Base-by-base conservation (phyloP, 1,140 invertebrate species). In the Melitaea cinxia region DNA sequence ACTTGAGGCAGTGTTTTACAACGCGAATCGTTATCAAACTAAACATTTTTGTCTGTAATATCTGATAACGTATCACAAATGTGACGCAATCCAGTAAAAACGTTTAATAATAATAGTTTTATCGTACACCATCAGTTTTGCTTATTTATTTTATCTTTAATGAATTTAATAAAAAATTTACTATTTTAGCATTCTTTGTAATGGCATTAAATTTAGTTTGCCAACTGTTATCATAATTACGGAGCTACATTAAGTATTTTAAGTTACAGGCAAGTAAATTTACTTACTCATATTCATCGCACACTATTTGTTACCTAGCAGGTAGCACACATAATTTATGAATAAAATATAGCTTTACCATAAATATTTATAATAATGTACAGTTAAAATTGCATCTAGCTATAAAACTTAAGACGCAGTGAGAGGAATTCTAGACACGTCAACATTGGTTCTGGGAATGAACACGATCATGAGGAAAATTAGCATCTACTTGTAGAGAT, bases 1-100 rank as follows among this genome's bases (percentile, higher is more conserved):
- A 33, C 30, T 33, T 12, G 2, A 45, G 7, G 21, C 9, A 47
- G 7, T 23, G 17, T 23, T 45, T 9, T 45, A n/a, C 4, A 21
- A 4, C 1, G 4, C 21, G 17, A 23, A 23, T 47, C 19, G 2
- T 24, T 47, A 23, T 12, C 19, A 47, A n/a, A 9, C 21, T 23
- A 21, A 47, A 47, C 14, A 47, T n/a, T 21, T 24, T 47, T 9
- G 42, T 47, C 42, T 47, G 42, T 10, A 15, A 33, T 9, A 62
- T 62, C 50, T 45, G 52, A 62, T 62, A 62, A 62, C 30, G 35
- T 49, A 59, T 28, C 15, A 30, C 21, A 12, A 53, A 35, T 17
- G 19, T 50, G 45, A 60, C 47, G 47, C 45, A 50, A 60, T 50
- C 14, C 9, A 21, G 10, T 23, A 45, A 47, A 47, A 14, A 47